Evolutionary conservation across 1,140 invertebrate genomes (phyloP).

Genomic region (Bicyclus anynana): DNA sequence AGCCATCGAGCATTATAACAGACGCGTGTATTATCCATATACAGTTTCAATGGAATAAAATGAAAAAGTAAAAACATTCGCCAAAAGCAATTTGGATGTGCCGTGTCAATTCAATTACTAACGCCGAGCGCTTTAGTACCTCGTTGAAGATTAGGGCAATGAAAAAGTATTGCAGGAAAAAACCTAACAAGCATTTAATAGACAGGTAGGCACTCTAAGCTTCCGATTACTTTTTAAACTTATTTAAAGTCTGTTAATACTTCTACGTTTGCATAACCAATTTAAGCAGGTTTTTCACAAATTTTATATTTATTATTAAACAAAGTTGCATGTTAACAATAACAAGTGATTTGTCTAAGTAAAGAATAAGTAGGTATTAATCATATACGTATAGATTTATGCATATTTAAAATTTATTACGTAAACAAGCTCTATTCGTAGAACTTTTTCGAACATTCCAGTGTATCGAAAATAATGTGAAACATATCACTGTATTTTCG

Average conservation of each 20-base stretch:
- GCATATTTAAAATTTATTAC: too few species aligned
- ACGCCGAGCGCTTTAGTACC: constrained; percentile 43
- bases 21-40: background rate
- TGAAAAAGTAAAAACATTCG: constrained; percentile 52
- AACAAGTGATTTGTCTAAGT: too few species aligned
- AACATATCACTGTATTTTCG: background rate
- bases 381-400: too few species aligned
- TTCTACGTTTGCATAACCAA: background rate
- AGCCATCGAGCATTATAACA: background rate
- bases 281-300: too few species aligned
- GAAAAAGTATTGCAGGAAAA: constrained; percentile 63
- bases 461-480: too few species aligned
- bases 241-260: background rate
- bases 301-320: background rate
- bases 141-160: constrained; percentile 57
- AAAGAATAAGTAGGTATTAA: too few species aligned
- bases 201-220: constrained; percentile 41
- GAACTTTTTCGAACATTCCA: too few species aligned
- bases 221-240: constrained; percentile 1
- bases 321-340: too few species aligned
- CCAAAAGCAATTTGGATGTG: constrained; percentile 53
- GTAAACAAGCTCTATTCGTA: too few species aligned
- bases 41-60: constrained; percentile 30
- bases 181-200: constrained; percentile 50
- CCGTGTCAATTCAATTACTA: constrained; percentile 60